These are phyloP conservation scores for Ciconia stormi DNA, from an alignment of 2,113 vertebrate genomes.

Conservation along the genomic window DNA sequence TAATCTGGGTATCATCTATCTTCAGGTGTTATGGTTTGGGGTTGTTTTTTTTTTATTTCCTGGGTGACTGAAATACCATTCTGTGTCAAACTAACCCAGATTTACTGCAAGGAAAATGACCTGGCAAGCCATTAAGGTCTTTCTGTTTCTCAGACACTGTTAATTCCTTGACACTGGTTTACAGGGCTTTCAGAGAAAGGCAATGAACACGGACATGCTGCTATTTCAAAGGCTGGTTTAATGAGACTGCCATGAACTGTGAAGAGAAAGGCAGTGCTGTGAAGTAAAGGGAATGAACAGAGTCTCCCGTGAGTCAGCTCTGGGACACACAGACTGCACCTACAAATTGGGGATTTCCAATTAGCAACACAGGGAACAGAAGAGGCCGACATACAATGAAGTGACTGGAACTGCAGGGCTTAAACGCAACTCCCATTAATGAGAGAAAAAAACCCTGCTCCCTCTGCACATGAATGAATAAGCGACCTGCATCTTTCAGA, in stretches of 20 bases:
- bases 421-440: not conserved
- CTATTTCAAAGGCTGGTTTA: conserved; percentile 11
- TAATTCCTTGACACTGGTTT: conserved; percentile 42
- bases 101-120: conserved; percentile 15
- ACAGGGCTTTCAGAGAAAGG: conserved; percentile 19
- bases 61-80: not conserved
- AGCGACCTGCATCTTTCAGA: not conserved
- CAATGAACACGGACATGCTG: not conserved
- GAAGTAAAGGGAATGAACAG: conserved; percentile 8
- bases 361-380: conserved; percentile 29
- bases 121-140: not conserved
- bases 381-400: not conserved
- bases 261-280: conserved; percentile 46
- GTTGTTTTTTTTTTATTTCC: not conserved
- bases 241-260: conserved; percentile 33
- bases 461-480: not conserved
- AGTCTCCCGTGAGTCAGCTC: conserved; percentile 35
- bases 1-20: not conserved
- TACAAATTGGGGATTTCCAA: conserved; percentile 48
- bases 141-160: not conserved
- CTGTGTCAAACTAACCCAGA: not conserved
- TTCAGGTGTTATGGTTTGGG: not conserved
- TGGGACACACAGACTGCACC: conserved; percentile 23
- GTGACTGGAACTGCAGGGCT: not conserved
- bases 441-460: not conserved